Evolutionary conservation across 2,888 invertebrate genomes (phyloP), one percentile per base, ranked within the genome.

Genomic region (Macaria liturata): DNA sequence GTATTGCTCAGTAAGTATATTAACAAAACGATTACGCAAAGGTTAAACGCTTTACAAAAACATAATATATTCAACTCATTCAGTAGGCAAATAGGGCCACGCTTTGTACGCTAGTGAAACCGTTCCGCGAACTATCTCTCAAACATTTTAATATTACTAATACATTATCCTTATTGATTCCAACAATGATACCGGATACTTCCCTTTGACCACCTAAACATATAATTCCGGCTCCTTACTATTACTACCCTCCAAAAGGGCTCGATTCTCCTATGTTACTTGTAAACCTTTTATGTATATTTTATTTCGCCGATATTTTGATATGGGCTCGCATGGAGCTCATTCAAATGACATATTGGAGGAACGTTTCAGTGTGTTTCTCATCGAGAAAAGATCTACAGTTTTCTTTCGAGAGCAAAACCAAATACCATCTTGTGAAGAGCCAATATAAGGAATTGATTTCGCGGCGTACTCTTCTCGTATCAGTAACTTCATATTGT

Each of bases 291-390:
- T 88, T 83, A 87, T 87, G 84, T 88, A 85, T 86, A 84, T 86
- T 88, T 88, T 86, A 86, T 84, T 86, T 76, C 44, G 34, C 75
- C 76, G 78, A 84, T 84, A 86, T 86, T 84, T 82, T 81, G 81
- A 84, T 85, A 83, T 81, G 79, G 79, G 79, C 81, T 81, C 82
- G 81, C 83, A 86, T 84, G 78, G 78, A 80, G 80, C 81, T 84
- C 85, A 86, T 88, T 86, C 83, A 83, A 85, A 87, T 88, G 86
- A 88, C 87, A 88, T 88, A 89, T 90, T 84, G 84, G 80, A 81
- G 79, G 78, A 84, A 83, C 84, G 82, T 84, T 86, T 82, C 74
- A 79, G 80, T 80, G 79, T 80, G 76, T 80, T 78, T 80, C 74
- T 79, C 78, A 81, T 82, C 78, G 80, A 69, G 72, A 78, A 81